Conservation (phyloP, 1,140 invertebrate genomes). For the Hetaerina americana region DNA sequence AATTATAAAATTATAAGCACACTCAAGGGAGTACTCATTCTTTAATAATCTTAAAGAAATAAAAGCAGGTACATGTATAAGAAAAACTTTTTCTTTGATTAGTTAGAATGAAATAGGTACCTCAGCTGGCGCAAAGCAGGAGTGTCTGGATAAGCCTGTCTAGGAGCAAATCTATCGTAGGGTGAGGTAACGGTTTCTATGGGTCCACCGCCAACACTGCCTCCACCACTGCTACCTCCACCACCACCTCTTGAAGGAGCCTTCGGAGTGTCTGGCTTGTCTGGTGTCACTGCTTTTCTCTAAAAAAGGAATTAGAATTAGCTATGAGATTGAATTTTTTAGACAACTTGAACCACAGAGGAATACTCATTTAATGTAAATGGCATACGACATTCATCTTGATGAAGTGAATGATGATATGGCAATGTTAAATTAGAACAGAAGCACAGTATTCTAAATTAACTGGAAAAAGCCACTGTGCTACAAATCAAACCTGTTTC, state of each 20-base stretch:
- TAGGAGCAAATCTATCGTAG: conserved; percentile 58
- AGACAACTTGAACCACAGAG: no score
- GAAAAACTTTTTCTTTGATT: neutral
- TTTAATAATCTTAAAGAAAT: no score
- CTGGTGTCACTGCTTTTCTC: conserved; percentile 61
- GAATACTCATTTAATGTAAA: no score
- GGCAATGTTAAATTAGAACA: no score
- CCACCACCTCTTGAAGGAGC: conserved; percentile 47
- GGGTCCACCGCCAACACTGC: conserved; percentile 22
- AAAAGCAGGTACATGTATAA: neutral
- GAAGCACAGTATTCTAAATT: no score
- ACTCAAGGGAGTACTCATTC: no score
- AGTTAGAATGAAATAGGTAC: conserved; percentile 19
- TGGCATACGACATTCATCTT: no score
- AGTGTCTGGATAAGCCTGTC: conserved; percentile 69
- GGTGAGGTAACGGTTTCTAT: conserved; percentile 60
- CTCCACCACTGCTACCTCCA: neutral
- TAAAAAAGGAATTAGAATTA: conserved; percentile 22
- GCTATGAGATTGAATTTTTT: no score
- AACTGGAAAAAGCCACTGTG: no score
- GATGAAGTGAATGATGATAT: no score
- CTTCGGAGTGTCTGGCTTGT: conserved; percentile 57
- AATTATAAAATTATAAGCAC: no score
- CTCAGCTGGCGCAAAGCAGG: conserved; percentile 76
- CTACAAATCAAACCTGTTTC: no score